Evolutionary conservation across 2,888 invertebrate genomes (phyloP).

Genomic region (Gibbula magus): DNA sequence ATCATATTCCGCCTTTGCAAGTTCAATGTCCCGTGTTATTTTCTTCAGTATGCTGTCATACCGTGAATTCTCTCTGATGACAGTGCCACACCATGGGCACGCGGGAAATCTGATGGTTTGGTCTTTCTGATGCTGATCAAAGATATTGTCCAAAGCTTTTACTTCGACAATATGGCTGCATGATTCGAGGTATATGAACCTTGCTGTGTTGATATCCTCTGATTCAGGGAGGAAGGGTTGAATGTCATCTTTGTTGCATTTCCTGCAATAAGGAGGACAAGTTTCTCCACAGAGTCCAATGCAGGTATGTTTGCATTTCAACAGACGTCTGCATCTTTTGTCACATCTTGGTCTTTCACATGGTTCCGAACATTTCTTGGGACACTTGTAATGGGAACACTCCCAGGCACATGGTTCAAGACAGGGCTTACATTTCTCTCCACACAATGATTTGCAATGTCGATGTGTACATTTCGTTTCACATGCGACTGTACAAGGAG

Average conservation of each 20-base stretch:
- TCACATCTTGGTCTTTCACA: constrained; percentile 69
- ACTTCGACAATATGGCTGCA: constrained; percentile 71
- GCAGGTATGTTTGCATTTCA: constrained; percentile 79
- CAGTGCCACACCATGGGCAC: constrained; percentile 81
- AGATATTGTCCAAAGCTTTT: constrained; percentile 71
- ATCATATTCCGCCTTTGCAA: constrained; percentile 51
- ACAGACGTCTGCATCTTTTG: constrained; percentile 42
- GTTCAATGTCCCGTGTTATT: constrained; percentile 71
- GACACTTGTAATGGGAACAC: constrained; percentile 67
- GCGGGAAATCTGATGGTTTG: constrained; percentile 53
- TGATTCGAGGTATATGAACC: constrained; percentile 60
- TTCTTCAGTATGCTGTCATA: constrained; percentile 78
- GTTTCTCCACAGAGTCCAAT: constrained; percentile 84
- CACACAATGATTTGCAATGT: constrained; percentile 64
- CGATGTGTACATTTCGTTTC: constrained; percentile 67
- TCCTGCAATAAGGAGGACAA: constrained; percentile 80
- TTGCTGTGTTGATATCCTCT: constrained; percentile 78
- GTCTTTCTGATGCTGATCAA: constrained; percentile 73
- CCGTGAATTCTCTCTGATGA: constrained; percentile 79
- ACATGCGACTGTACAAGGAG: constrained; percentile 73
- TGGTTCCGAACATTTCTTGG: constrained; percentile 62
- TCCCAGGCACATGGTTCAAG: constrained; percentile 70
- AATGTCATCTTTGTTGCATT: constrained; percentile 76
- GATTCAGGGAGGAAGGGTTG: constrained; percentile 71
- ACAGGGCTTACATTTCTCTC: constrained; percentile 67